These are phyloP conservation scores for Drosophila albomicans DNA, from an alignment of 1,140 invertebrate genomes.

Conservation along the genomic window DNA sequence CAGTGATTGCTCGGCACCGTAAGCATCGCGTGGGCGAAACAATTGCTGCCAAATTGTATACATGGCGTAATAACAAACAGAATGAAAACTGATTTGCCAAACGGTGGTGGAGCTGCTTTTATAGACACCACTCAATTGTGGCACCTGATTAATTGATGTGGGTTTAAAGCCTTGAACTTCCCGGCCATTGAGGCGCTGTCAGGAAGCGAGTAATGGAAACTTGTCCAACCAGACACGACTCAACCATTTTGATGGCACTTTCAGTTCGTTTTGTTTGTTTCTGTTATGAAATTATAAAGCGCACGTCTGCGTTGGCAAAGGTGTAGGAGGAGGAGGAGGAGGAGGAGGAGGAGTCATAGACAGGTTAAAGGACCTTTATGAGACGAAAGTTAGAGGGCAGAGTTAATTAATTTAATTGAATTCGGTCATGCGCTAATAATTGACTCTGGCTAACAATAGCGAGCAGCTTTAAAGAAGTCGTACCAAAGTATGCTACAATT, in stretches of 20 bases:
- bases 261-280: constrained; percentile 30
- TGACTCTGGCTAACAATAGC: constrained; percentile 13
- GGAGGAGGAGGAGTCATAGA: not conserved
- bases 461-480: not conserved
- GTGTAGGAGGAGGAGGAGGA: not conserved
- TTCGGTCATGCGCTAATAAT: constrained; percentile 43
- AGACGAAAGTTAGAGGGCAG: constrained; percentile 15
- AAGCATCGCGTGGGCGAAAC: constrained; percentile 67
- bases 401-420: constrained; percentile 75
- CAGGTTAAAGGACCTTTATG: constrained; percentile 14
- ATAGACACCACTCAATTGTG: constrained; percentile 31
- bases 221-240: constrained; percentile 49
- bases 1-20: constrained; percentile 67
- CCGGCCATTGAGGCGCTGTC: constrained; percentile 47
- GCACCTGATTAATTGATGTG: constrained; percentile 52
- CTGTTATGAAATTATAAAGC: constrained; percentile 66
- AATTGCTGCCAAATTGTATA: constrained; percentile 33
- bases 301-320: constrained; percentile 1
- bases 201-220: constrained; percentile 60
- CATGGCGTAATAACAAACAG: constrained; percentile 42
- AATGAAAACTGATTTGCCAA: constrained; percentile 21
- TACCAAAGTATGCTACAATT: constrained; percentile 14
- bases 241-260: constrained; percentile 51
- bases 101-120: constrained; percentile 39
- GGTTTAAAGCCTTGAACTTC: constrained; percentile 53